Evolutionary conservation across 2,888 invertebrate genomes (phyloP), one percentile per base, ranked within the genome.

Genomic region (Ecdyonurus torrentis): DNA sequence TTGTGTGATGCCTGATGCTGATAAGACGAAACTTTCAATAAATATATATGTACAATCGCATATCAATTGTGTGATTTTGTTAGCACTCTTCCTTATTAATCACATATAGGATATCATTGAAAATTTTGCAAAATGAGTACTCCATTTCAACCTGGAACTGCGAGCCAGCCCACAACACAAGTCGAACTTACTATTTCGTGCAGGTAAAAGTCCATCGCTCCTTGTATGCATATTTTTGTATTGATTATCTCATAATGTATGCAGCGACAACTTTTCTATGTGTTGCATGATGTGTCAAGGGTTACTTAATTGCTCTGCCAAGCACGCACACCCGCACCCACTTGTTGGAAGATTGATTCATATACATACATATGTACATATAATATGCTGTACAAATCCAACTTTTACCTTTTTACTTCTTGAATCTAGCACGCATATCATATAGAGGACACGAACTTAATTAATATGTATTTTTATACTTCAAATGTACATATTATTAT

Each of bases 181-280:
- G 69, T 71, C 58, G 70, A 70, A 66, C 60, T 71, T 50, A 65
- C 70, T 5, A 63, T 71, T 58, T 70, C 70, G 19, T 70, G 70
- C 67, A 68, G 70, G 71, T 70, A 66, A n/a, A n/a, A n/a, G n/a
- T n/a, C n/a, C n/a, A n/a, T n/a, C n/a, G n/a, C n/a, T n/a, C n/a
- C n/a, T n/a, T n/a, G n/a, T n/a, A n/a, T n/a, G n/a, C n/a, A n/a
- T n/a, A n/a, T n/a, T n/a, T n/a, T n/a, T n/a, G n/a, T n/a, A n/a
- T n/a, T n/a, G 20, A 59, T 20, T 20, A 15, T 18, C n/a, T 52
- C 19, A 19, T 18, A 20, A 1, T 23, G 22, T 37, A 5, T 58
- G 10, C 18, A 58, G 22, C 20, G 5, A 10, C 1, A 20, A 22
- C 22, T 15, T 15, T 58, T 20, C 23, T 23, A 10, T 20, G 1